Percentiles rank a stretch among this genome's conserved stretches.
phyloP scores from a whole-genome alignment of 2,797 vertebrate species.

The Buphagus erythrorhynchus region DNA sequence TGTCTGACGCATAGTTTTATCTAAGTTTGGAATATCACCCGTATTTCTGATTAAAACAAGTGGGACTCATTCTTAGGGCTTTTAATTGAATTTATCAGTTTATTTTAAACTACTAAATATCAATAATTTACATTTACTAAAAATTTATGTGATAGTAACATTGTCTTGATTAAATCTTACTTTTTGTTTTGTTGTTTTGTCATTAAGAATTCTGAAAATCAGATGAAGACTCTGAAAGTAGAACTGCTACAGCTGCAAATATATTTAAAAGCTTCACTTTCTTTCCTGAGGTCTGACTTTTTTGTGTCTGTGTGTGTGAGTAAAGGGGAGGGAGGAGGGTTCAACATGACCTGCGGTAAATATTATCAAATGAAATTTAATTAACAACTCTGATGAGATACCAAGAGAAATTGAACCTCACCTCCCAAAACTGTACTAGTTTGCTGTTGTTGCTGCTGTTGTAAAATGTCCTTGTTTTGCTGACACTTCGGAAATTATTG shows the following conservation, averaged over 20 bases:
- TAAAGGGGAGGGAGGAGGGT: neutral
- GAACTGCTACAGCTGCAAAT: neutral
- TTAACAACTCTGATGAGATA: neutral
- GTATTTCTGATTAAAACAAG: neutral
- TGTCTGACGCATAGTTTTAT: neutral
- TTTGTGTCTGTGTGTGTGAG: neutral
- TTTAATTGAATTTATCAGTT: neutral
- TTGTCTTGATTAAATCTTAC: neutral
- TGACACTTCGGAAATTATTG: neutral
- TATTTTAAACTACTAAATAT: neutral
- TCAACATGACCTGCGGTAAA: neutral
- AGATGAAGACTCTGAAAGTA: neutral
- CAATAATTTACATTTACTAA: neutral
- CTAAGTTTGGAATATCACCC: neutral
- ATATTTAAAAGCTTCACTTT: neutral
- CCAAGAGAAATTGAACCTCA: neutral
- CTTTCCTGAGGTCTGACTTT: neutral
- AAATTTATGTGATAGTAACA: neutral
- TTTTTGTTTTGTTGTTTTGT: neutral
- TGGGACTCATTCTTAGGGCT: neutral
- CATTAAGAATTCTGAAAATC: neutral
- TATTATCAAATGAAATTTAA: constrained; percentile 4
- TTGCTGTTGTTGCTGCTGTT: neutral
- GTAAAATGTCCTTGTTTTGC: neutral
- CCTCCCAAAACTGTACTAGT: neutral